phyloP scores from a whole-genome alignment of 2,797 vertebrate species.

The Philypnodon macrostomus region DNA sequence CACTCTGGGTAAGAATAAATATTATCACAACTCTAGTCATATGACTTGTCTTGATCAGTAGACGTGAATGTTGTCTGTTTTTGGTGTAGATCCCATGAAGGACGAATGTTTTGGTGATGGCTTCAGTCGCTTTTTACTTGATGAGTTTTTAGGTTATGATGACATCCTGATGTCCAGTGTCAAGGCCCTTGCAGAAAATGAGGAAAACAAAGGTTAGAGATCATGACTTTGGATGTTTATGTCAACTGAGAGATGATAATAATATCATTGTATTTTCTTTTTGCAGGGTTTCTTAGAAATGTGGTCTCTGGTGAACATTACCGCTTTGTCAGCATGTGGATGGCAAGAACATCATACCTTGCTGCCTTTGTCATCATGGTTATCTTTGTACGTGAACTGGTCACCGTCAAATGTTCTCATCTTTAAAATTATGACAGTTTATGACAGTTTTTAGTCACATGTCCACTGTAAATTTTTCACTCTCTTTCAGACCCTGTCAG shows the following conservation, averaged over 20 bases:
- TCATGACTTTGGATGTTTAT: too few species aligned
- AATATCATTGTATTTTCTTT: constrained; percentile 15
- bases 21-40: background rate
- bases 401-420: background rate
- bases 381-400: constrained; percentile 86
- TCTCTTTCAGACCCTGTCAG: constrained; percentile 91
- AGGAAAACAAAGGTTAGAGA: constrained; percentile 92
- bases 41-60: background rate
- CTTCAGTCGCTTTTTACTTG: constrained; percentile 94
- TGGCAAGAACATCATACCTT: constrained; percentile 94
- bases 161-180: constrained; percentile 98
- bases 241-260: background rate
- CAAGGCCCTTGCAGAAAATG: constrained; percentile 93
- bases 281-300: constrained; percentile 90
- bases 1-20: constrained; percentile 82
- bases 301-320: constrained; percentile 98
- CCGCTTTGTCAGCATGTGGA: constrained; percentile 99
- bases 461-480: too few species aligned
- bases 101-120: constrained; percentile 91
- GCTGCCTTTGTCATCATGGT: constrained; percentile 98
- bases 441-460: too few species aligned
- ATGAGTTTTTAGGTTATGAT: constrained; percentile 94
- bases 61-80: background rate
- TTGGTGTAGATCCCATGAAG: constrained; percentile 58
- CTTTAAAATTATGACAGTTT: too few species aligned